These are phyloP conservation scores for Cotesia glomerata DNA, from an alignment of 1,140 invertebrate species.

Conservation along the genomic window DNA sequence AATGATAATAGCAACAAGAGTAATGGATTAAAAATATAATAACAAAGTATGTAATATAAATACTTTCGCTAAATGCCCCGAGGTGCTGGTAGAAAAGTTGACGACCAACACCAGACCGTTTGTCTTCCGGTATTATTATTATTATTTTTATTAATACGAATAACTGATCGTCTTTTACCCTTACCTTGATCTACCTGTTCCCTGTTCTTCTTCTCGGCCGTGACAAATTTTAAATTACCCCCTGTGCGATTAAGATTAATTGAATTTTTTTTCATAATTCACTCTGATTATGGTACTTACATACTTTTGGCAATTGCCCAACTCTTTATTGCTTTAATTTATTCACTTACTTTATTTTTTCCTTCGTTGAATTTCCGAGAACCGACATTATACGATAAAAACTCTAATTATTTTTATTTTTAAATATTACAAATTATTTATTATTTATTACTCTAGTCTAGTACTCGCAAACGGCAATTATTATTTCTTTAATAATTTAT, in stretches of 20 bases:
- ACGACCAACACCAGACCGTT: not conserved
- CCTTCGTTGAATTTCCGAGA: no score
- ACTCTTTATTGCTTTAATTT: not conserved
- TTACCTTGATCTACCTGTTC: not conserved
- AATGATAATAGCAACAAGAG: no score
- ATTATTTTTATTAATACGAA: not conserved
- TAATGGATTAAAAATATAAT: constrained; percentile 8
- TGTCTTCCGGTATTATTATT: no score
- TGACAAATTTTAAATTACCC: constrained; percentile 52
- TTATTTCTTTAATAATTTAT: no score
- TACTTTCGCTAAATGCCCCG: constrained; percentile 3
- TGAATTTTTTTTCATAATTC: constrained; percentile 41
- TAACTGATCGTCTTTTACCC: constrained; percentile 7
- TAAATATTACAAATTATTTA: no score
- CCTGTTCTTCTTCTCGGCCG: constrained; percentile 39
- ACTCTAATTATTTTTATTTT: no score
- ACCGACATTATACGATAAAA: no score
- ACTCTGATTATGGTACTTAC: not conserved
- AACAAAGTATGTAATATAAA: not conserved
- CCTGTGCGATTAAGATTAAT: constrained; percentile 51
- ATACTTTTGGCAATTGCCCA: not conserved
- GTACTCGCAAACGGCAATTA: no score
- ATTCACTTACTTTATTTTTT: no score
- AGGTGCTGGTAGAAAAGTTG: not conserved
- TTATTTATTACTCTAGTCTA: no score